Evolutionary conservation across 2,888 invertebrate genomes (phyloP).

Genomic region (Zygogramma bicolorata): DNA sequence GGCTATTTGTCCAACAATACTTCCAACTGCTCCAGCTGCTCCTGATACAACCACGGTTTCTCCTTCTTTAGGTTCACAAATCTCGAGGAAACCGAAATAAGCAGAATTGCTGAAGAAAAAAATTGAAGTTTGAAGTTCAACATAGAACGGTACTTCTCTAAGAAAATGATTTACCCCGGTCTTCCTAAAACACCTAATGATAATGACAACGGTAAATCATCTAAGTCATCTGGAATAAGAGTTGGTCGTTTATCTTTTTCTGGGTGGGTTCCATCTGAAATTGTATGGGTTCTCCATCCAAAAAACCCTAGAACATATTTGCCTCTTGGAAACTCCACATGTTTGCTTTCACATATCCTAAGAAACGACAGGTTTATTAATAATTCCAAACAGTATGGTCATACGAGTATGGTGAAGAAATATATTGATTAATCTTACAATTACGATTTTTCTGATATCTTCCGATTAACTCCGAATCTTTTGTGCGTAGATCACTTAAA

Average conservation of each 20-base stretch:
- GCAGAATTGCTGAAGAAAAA: conserved; percentile 74
- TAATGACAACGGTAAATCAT: conserved; percentile 72
- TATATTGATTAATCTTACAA: too few species aligned
- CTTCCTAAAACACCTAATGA: conserved; percentile 78
- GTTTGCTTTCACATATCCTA: conserved; percentile 77
- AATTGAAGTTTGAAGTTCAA: not conserved
- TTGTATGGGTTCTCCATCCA: conserved; percentile 77
- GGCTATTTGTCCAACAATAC: conserved; percentile 82
- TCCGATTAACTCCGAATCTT: too few species aligned
- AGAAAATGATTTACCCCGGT: conserved; percentile 73
- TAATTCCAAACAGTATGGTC: too few species aligned
- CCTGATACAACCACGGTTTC: conserved; percentile 81
- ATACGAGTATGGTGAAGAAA: too few species aligned
- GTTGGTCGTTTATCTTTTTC: conserved; percentile 58
- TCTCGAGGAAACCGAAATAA: conserved; percentile 79
- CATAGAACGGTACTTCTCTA: not conserved
- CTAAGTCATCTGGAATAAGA: conserved; percentile 66
- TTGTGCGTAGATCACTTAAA: too few species aligned
- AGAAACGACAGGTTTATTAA: not conserved
- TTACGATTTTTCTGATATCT: too few species aligned
- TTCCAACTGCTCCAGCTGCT: conserved; percentile 85
- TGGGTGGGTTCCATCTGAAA: conserved; percentile 63
- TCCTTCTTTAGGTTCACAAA: conserved; percentile 78
- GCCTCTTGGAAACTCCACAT: conserved; percentile 75
- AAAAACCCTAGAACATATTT: conserved; percentile 72